Evolutionary conservation across 2,888 invertebrate species (phyloP).

Genomic region (Melanargia galathea): DNA sequence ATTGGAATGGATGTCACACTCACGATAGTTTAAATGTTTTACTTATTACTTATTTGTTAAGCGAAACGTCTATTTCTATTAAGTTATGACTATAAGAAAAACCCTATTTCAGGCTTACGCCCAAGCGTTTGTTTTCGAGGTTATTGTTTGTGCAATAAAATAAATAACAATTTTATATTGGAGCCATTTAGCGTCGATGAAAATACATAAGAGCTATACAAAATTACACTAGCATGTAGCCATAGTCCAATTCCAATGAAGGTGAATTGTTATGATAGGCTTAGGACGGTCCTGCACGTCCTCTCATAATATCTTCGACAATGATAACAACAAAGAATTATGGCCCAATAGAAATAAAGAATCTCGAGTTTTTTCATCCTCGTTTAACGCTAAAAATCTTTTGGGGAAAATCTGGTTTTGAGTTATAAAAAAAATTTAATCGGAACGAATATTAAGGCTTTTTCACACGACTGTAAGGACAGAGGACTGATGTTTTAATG

Average conservation of each 20-base stretch:
- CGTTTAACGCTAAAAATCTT: too few relatives aligned
- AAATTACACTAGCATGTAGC: not conserved
- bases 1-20: too few relatives aligned
- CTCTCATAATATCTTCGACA: not conserved
- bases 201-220: not conserved
- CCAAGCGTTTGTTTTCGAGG: not conserved
- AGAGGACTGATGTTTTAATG: too few relatives aligned
- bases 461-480: too few relatives aligned
- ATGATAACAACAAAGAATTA: not conserved
- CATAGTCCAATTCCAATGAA: not conserved
- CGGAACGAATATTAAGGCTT: too few relatives aligned
- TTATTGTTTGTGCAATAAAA: not conserved
- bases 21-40: too few relatives aligned
- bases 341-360: too few relatives aligned
- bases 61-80: not conserved
- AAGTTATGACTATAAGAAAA: not conserved
- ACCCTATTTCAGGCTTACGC: not conserved
- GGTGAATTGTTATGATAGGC: not conserved
- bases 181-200: not conserved
- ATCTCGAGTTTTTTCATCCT: too few relatives aligned
- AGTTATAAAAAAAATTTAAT: too few relatives aligned
- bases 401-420: too few relatives aligned
- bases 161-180: not conserved
- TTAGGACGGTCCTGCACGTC: not conserved
- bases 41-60: too few relatives aligned